phyloP scores from a whole-genome alignment of 2,888 invertebrate genomes.

The Lysandra coridon region DNA sequence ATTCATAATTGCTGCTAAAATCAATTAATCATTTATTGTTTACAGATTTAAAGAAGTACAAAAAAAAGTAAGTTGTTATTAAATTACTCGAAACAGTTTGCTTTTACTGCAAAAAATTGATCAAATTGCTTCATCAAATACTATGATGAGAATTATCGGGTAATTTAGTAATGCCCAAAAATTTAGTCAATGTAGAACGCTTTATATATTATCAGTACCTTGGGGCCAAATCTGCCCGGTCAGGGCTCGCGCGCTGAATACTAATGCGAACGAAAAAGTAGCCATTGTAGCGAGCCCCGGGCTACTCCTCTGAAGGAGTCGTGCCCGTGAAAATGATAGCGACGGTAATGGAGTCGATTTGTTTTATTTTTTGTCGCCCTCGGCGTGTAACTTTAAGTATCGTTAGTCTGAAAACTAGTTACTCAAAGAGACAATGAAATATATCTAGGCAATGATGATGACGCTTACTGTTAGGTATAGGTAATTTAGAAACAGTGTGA shows the following conservation, averaged over 20 bases:
- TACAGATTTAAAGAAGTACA: too few relatives aligned
- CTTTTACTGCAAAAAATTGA: neutral
- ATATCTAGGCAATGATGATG: slow-evolving; percentile 16
- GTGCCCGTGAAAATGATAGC: slow-evolving; percentile 49
- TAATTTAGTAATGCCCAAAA: slow-evolving; percentile 6
- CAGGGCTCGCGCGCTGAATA: slow-evolving; percentile 56
- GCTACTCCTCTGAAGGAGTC: slow-evolving; percentile 70
- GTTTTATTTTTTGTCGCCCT: slow-evolving; percentile 22
- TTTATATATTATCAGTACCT: slow-evolving; percentile 40
- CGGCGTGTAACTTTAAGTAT: neutral
- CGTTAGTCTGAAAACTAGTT: slow-evolving; percentile 22
- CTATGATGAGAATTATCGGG: neutral
- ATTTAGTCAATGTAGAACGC: slow-evolving; percentile 30
- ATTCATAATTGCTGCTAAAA: too few relatives aligned
- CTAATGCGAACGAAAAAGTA: slow-evolving; percentile 76
- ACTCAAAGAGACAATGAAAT: slow-evolving; percentile 26
- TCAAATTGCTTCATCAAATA: neutral
- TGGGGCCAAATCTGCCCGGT: slow-evolving; percentile 46
- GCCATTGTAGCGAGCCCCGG: slow-evolving; percentile 67
- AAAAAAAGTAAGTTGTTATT: too few relatives aligned
- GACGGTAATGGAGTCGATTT: slow-evolving; percentile 45
- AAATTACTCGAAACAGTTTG: neutral
- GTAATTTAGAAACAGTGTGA: neutral
- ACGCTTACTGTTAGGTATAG: neutral
- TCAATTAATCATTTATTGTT: too few relatives aligned